These are phyloP conservation scores for Cebus imitator DNA, from an alignment of 2,113 vertebrate genomes.

Conservation along the genomic window DNA sequence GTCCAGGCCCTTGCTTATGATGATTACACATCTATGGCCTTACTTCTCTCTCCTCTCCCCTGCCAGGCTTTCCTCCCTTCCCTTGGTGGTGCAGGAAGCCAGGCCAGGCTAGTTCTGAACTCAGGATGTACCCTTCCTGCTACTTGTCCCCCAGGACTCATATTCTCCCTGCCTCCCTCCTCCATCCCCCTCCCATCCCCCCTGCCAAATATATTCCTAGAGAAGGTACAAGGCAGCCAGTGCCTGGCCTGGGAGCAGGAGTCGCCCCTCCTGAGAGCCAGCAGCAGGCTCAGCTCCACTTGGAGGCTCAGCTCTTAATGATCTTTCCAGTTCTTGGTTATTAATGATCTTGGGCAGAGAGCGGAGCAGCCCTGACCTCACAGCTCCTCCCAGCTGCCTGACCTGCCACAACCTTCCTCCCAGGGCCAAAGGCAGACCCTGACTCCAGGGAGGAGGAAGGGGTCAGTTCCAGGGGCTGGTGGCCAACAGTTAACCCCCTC, in stretches of 20 bases:
- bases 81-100: not conserved
- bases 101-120: not conserved
- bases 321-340: constrained; percentile 57
- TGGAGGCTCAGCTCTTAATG: constrained; percentile 51
- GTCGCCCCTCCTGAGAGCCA: not conserved
- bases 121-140: not conserved
- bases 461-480: not conserved
- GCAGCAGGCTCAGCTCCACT: constrained; percentile 26
- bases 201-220: not conserved
- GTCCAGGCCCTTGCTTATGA: not conserved
- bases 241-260: not conserved
- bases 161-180: not conserved
- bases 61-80: not conserved
- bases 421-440: not conserved
- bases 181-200: too few species aligned
- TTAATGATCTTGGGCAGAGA: constrained; percentile 63
- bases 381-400: not conserved
- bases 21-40: not conserved
- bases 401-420: not conserved
- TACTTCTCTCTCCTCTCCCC: not conserved
- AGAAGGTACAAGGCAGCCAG: constrained; percentile 1
- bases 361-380: not conserved
- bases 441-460: not conserved
- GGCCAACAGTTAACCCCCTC: not conserved
- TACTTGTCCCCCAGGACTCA: not conserved